Evolutionary conservation across 2,888 invertebrate species (phyloP), one percentile per base, ranked within the genome.

Genomic region (Protophormia terraenovae): DNA sequence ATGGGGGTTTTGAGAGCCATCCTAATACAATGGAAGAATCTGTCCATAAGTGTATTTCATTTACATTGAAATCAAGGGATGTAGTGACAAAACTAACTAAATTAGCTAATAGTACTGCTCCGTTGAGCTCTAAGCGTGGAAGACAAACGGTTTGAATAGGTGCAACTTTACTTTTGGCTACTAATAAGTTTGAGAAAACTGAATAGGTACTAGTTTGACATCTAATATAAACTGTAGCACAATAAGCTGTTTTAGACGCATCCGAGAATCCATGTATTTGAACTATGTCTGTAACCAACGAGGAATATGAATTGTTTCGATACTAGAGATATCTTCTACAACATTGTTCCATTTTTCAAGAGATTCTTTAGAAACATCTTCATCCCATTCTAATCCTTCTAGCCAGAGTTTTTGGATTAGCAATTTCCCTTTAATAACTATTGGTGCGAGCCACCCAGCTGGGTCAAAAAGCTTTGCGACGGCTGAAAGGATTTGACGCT

Each of bases 11-110:
- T 16, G 50, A 29, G 14, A 29, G 50, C 41, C 69, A 69, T 24
- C 32, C 69, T 47, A 71, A 14, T 2, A 71, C 53, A 14, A 71
- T 53, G 4, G 71, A 53, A 4, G 71, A 53, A 24, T 71, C 71
- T 1, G 71, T 53, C 71, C 71, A 71, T 24, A 71, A 32, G 16
- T 19, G 27, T 7, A 45, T 53, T 35, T 32, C 38, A 8, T 5
- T 38, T 5, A 22, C 12, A 32, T 32, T 35, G 7, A 53, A 71
- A 0, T 55, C 27, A 12, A 71, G 12, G 8, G 29, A 27, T 12
- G 45, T 29, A 2, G 14, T 41, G 2, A 64, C 64, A 16, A 24
- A 64, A 10, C 27, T 64, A 4, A 45, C 64, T 5, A 64, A 16
- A 6, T 50, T 50, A 16, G 22, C n/a, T 16, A 50, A 14, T 14